These are phyloP conservation scores for Peromyscus polionotus DNA, from an alignment of 2,113 vertebrate genomes.

Conservation along the genomic window DNA sequence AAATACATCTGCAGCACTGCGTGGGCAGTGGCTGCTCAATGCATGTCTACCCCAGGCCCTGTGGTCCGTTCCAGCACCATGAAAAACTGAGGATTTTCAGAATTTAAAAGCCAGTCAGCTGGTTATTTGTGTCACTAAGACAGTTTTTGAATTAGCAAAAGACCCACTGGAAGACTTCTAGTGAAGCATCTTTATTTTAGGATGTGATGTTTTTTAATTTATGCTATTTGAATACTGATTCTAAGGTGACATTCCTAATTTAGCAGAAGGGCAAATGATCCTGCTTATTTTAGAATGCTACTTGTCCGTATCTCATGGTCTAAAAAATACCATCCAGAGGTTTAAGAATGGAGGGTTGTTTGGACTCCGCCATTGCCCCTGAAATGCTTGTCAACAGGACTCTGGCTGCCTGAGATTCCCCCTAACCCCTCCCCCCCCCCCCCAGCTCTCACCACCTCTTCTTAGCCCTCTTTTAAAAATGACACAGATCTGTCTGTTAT, in stretches of 20 bases:
- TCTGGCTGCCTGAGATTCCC: not conserved
- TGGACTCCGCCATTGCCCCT: not conserved
- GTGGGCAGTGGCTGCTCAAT: not conserved
- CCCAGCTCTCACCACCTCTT: not conserved
- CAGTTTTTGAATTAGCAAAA: slow-evolving; percentile 47
- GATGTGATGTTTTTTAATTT: not conserved
- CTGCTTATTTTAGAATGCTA: not conserved
- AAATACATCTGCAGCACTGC: not conserved
- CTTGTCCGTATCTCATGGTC: not conserved
- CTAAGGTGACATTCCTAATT: slow-evolving; percentile 19
- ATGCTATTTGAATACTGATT: slow-evolving; percentile 26
- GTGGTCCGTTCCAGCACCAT: not conserved
- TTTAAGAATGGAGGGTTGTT: not conserved
- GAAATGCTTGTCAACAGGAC: not conserved
- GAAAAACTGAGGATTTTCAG: not conserved
- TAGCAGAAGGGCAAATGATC: not conserved
- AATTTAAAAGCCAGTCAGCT: not conserved
- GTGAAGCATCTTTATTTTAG: slow-evolving; percentile 41
- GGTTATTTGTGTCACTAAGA: slow-evolving; percentile 55
- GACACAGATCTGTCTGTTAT: not conserved
- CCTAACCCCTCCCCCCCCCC: too few species aligned
- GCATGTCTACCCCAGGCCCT: not conserved
- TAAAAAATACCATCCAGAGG: not conserved
- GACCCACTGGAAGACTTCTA: slow-evolving; percentile 41
- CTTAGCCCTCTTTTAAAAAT: not conserved